These are phyloP conservation scores for Exaiptasia diaphana DNA, from an alignment of 64 coral and sea anemone genomes.

Conservation along the genomic window DNA sequence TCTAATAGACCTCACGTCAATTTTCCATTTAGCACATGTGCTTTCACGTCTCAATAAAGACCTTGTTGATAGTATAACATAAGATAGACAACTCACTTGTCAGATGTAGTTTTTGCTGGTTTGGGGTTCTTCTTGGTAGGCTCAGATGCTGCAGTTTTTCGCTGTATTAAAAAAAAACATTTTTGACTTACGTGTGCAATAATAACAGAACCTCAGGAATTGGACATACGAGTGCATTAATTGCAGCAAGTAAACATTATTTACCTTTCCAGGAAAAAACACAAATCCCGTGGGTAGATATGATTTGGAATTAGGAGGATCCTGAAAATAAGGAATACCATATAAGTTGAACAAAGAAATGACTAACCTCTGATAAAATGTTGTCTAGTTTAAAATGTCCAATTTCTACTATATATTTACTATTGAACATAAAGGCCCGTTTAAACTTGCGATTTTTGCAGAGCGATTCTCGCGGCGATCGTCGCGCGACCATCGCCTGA, in stretches of 20 bases:
- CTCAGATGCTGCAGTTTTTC: slow-evolving; percentile 8
- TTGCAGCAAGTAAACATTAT: neutral
- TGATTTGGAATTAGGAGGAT: slow-evolving; percentile 33
- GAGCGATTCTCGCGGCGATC: too few relatives aligned
- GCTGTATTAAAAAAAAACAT: neutral
- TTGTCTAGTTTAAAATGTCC: too few relatives aligned
- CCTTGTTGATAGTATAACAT: too few relatives aligned
- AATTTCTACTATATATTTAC: too few relatives aligned
- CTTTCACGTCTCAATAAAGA: too few relatives aligned
- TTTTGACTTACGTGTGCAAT: neutral
- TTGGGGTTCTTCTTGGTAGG: neutral
- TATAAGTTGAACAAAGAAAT: neutral
- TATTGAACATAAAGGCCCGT: too few relatives aligned
- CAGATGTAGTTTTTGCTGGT: neutral
- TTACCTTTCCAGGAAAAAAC: slow-evolving; percentile 45
- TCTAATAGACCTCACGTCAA: too few relatives aligned
- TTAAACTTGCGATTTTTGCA: too few relatives aligned
- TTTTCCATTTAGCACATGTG: too few relatives aligned
- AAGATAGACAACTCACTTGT: neutral
- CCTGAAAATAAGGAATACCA: neutral
- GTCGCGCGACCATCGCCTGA: too few relatives aligned
- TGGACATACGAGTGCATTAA: neutral
- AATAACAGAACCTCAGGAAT: neutral
- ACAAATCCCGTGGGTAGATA: slow-evolving; percentile 52
- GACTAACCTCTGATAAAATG: too few relatives aligned